A percentile compares a stretch with the other conserved stretches of the same genome.
These are phyloP conservation scores for Odontomachus brunneus DNA, from an alignment of 1,140 invertebrate species.

Conservation along the genomic window DNA sequence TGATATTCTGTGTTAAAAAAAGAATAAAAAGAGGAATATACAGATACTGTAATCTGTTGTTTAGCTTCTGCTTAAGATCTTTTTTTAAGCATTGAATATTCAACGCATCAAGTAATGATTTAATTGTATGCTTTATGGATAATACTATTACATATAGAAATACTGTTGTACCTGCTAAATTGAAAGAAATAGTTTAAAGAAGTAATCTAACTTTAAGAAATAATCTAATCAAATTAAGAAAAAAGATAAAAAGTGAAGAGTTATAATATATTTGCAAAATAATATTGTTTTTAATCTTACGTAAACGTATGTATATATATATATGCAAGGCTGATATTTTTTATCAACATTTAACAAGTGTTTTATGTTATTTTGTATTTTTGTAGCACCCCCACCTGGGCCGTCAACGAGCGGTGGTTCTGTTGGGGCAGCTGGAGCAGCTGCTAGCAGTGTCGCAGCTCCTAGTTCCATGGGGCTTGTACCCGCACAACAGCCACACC, in stretches of 20 bases:
- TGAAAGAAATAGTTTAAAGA: too few relatives aligned
- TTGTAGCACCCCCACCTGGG: constrained; percentile 81
- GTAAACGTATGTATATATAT: background rate
- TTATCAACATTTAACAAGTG: background rate
- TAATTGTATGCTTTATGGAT: background rate
- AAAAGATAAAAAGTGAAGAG: constrained; percentile 10
- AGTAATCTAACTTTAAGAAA: background rate
- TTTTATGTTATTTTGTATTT: constrained; percentile 35
- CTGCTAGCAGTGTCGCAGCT: constrained; percentile 82
- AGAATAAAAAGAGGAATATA: constrained; percentile 32
- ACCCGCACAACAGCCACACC: constrained; percentile 85
- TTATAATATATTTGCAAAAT: background rate
- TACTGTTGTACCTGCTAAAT: background rate
- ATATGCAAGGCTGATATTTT: background rate
- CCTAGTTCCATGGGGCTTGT: constrained; percentile 82
- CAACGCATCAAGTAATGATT: constrained; percentile 6
- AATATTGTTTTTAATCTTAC: background rate
- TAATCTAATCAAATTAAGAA: background rate
- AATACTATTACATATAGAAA: constrained; percentile 11
- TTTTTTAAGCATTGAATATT: constrained; percentile 22
- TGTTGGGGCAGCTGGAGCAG: constrained; percentile 81
- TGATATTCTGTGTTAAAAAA: constrained; percentile 8
- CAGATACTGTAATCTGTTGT: constrained; percentile 42
- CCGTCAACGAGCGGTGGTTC: constrained; percentile 85
- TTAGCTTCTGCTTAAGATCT: constrained; percentile 24